phyloP scores from a whole-genome alignment of 2,113 vertebrate genomes.

The Urocolius indicus region DNA sequence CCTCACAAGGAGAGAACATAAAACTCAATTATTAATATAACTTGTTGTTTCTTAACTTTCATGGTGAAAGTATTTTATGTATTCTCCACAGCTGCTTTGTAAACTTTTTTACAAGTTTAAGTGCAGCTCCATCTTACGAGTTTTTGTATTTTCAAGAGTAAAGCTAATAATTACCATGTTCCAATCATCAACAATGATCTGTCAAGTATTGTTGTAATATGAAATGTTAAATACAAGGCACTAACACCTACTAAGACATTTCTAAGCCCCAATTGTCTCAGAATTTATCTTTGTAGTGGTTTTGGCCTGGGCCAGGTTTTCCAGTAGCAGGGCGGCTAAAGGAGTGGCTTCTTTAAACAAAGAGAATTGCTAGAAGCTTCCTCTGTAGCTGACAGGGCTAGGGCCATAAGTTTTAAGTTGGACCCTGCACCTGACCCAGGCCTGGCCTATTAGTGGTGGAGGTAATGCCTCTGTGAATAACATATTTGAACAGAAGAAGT shows the following conservation, averaged over 20 bases:
- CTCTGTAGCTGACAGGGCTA: too few species aligned
- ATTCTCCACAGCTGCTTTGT: not conserved
- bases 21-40: not conserved
- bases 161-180: not conserved
- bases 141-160: not conserved
- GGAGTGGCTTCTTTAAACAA: too few species aligned
- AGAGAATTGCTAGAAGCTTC: too few species aligned
- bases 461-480: too few species aligned
- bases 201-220: not conserved
- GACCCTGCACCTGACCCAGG: too few species aligned
- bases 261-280: not conserved
- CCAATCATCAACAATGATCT: not conserved
- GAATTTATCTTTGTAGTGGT: not conserved
- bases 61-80: not conserved
- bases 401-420: too few species aligned
- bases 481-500: too few species aligned
- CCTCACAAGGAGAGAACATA: not conserved
- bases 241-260: not conserved
- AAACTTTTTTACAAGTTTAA: not conserved
- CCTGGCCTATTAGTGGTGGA: too few species aligned
- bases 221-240: not conserved
- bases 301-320: too few species aligned
- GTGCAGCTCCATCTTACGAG: rapidly evolving
- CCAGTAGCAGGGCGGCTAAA: too few species aligned
- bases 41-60: not conserved